A percentile compares a stretch with the other conserved stretches of the same genome.
These are phyloP conservation scores for Todiramphus saurophagus DNA, from an alignment of 2,113 vertebrate species.

Conservation along the genomic window DNA sequence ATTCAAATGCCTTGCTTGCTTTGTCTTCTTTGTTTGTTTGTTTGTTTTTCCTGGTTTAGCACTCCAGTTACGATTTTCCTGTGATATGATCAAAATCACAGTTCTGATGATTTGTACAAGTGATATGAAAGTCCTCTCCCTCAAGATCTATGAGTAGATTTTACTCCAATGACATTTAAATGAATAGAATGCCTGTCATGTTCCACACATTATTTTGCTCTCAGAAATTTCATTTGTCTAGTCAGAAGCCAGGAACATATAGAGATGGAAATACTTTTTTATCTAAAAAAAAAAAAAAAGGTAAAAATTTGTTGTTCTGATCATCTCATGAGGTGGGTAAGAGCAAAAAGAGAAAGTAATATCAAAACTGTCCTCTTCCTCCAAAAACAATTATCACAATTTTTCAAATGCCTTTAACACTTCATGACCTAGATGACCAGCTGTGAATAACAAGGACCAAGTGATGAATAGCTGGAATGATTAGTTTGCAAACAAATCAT, in stretches of 20 bases:
- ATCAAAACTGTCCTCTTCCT: not conserved
- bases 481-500: conserved; percentile 53
- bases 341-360: not conserved
- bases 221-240: not conserved
- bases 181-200: not conserved
- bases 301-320: not conserved
- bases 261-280: not conserved
- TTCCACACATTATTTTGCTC: not conserved
- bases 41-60: not conserved
- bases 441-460: not conserved
- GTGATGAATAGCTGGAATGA: conserved; percentile 40
- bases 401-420: not conserved
- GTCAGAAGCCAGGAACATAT: not conserved
- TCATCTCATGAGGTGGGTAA: not conserved
- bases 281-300: not conserved
- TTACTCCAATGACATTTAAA: not conserved
- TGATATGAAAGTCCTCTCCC: not conserved
- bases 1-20: not conserved
- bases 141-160: not conserved
- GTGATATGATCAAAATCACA: not conserved
- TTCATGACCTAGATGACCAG: not conserved
- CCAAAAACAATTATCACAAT: not conserved
- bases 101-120: not conserved
- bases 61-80: not conserved
- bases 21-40: not conserved